Evolutionary conservation across 2,888 invertebrate species (phyloP).

Genomic region (Alcis repandata): DNA sequence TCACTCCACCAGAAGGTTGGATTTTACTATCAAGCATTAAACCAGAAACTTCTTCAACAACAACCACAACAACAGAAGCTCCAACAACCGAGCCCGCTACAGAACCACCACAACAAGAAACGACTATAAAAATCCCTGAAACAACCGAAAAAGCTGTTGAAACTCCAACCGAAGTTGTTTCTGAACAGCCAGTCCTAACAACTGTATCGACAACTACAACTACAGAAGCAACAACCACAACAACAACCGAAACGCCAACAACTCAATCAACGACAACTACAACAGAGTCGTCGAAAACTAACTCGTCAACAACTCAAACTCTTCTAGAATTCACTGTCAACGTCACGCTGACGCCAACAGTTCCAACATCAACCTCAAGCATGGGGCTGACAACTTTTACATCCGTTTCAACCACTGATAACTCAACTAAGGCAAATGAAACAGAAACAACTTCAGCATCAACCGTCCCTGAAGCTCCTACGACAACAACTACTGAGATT

Average conservation of each 20-base stretch:
- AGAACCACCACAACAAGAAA: slow-evolving; percentile 43
- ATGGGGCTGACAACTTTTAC: slow-evolving; percentile 59
- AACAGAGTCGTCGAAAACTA: slow-evolving; percentile 45
- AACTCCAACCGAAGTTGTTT: slow-evolving; percentile 18
- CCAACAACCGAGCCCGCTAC: slow-evolving; percentile 48
- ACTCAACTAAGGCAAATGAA: slow-evolving; percentile 50
- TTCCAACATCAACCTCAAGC: slow-evolving; percentile 64
- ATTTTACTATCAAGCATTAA: slow-evolving; percentile 82
- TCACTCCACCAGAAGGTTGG: slow-evolving; percentile 90
- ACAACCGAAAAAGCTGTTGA: slow-evolving; percentile 36
- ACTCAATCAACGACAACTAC: slow-evolving; percentile 58
- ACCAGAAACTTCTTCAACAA: slow-evolving; percentile 61
- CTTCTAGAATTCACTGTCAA: slow-evolving; percentile 73
- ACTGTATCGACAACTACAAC: slow-evolving; percentile 52
- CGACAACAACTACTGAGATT: slow-evolving; percentile 30
- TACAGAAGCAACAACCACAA: slow-evolving; percentile 68
- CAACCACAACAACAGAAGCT: slow-evolving; percentile 47
- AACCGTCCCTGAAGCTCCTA: slow-evolving; percentile 26
- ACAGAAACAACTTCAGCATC: slow-evolving; percentile 50
- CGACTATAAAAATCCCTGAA: slow-evolving; percentile 53
- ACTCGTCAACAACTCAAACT: slow-evolving; percentile 48
- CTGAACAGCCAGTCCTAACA: slow-evolving; percentile 26
- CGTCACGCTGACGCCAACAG: slow-evolving; percentile 70
- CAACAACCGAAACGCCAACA: slow-evolving; percentile 71
- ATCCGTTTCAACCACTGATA: slow-evolving; percentile 55